phyloP scores from a whole-genome alignment of 2,888 invertebrate genomes.

The Protophormia terraenovae region DNA sequence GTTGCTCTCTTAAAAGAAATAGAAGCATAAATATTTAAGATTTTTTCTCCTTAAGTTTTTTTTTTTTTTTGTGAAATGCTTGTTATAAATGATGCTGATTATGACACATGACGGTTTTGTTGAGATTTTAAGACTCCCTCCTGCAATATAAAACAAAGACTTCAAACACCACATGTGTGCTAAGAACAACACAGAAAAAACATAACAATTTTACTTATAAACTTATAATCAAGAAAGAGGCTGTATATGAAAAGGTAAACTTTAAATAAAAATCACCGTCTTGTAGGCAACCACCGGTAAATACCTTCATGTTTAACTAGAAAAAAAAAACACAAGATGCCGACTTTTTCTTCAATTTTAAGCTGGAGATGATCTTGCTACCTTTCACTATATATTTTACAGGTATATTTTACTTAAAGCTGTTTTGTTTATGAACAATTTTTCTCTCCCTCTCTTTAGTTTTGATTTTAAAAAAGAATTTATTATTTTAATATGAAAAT shows the following conservation, averaged over 20 bases:
- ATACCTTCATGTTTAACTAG: constrained; percentile 50
- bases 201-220: background rate
- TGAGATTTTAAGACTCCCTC: constrained; percentile 62
- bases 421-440: too few relatives aligned
- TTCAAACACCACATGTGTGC: constrained; percentile 70
- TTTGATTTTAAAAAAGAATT: background rate
- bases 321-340: constrained; percentile 63
- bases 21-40: constrained; percentile 11
- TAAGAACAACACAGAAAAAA: background rate
- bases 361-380: constrained; percentile 59
- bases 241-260: constrained; percentile 25
- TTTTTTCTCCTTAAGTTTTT: background rate
- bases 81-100: constrained; percentile 69
- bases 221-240: constrained; percentile 18
- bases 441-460: background rate
- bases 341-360: constrained; percentile 45
- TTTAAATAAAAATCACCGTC: constrained; percentile 62
- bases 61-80: background rate
- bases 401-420: constrained; percentile 29
- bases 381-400: constrained; percentile 30
- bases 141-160: constrained; percentile 24
- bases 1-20: background rate
- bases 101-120: constrained; percentile 70
- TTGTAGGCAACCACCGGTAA: constrained; percentile 10
- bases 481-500: constrained; percentile 23